These are phyloP conservation scores for Aporrectodea caliginosa DNA, from an alignment of 1,140 invertebrate genomes.

Conservation along the genomic window DNA sequence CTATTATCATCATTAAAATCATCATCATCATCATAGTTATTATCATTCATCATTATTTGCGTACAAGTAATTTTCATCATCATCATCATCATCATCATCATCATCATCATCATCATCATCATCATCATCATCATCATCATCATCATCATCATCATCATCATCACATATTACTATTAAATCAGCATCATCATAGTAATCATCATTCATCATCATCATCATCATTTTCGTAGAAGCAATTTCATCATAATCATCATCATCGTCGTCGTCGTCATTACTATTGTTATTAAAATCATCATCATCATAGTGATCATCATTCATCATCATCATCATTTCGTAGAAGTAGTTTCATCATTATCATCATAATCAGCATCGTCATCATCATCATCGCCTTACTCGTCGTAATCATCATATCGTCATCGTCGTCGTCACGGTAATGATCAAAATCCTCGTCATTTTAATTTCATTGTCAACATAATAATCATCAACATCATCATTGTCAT, in stretches of 20 bases:
- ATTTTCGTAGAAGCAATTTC: too few species aligned
- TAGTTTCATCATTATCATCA: not conserved
- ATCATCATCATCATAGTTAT: conserved; percentile 5
- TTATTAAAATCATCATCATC: not conserved
- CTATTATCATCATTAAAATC: not conserved
- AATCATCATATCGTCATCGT: too few species aligned
- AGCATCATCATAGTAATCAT: not conserved
- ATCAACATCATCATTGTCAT: too few species aligned
- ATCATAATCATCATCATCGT: not conserved
- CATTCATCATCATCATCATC: conserved; percentile 8
- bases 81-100: conserved; percentile 24
- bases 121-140: conserved; percentile 6
- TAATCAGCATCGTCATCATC: not conserved
- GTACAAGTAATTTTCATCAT: conserved; percentile 2
- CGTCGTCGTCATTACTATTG: not conserved
- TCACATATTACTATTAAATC: too few species aligned
- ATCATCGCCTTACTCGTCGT: not conserved
- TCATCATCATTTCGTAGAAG: too few species aligned
- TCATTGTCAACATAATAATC: too few species aligned
- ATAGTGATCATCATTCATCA: not conserved
- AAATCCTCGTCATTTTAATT: too few species aligned
- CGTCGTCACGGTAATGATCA: too few species aligned
- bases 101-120: not conserved
- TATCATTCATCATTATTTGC: not conserved
- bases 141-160: not conserved